Base-by-base conservation (phyloP, 2,888 invertebrate genomes). In the Rotaria sp. region DNA sequence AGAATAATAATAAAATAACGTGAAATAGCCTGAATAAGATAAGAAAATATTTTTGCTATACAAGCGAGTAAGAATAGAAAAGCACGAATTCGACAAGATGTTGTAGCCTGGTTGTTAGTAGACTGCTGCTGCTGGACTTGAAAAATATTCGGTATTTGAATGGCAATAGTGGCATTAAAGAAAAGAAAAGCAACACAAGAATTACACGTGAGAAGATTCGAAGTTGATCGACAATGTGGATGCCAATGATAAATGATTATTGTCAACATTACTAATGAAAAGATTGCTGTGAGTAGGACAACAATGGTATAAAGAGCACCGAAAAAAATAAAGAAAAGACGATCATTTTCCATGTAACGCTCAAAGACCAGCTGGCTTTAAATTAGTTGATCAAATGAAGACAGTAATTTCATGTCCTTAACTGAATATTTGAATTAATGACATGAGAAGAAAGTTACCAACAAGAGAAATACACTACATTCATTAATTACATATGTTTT, bases 1-100 rank as follows among this genome's bases (percentile, higher is more conserved):
- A 80, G 45, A 45, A 80, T 45, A 80, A 45, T 80, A 7, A 80
- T 45, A 80, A 80, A 80, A 80, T 41, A 80, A 13, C 80, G 80
- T 45, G 80, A 80, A 45, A 80, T 45, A 21, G 80, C 80, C 4
- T 80, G 80, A 45, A 80, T 41, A 15, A 45, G 15, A 18, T 41
- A 80, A 11, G 80, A 80, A 10, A 45, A 45, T 10, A 80, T 11
- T 45, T 41, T 80, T 11, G 35, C 13, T 38, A 45, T 10, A 45
- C 80, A 80, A 45, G 15, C 26, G 11, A 80, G 2, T 80, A 45
- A 26, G 24, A 26, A 80, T 8, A 80, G 24, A 41, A 26, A 45
- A 26, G 18, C 80, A 45, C 45, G 80, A 45, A 80, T 11, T 80
- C 41, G 15, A 45, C 45, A 80, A 10, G 11, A 67, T 35, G 35